A percentile compares a stretch with the other conserved stretches of the same genome.
phyloP scores from a whole-genome alignment of 2,797 vertebrate genomes.

The Takifugu ocellatus region DNA sequence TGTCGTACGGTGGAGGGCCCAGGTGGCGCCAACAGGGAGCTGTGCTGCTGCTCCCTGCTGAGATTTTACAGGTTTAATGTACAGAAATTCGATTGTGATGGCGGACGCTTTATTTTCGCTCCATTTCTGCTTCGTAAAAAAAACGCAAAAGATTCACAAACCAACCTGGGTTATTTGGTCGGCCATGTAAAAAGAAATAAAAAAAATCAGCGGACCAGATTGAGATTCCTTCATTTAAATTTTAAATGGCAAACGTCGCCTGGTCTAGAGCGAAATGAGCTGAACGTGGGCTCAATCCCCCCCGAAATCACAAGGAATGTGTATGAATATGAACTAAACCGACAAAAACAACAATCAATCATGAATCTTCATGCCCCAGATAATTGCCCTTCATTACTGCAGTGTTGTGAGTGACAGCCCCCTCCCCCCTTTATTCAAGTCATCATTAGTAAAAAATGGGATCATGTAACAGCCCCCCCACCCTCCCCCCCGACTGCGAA shows the following conservation, averaged over 20 bases:
- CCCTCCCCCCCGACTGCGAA: not conserved
- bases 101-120: constrained; percentile 46
- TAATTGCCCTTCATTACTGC: constrained; percentile 23
- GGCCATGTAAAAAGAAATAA: not conserved
- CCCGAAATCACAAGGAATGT: constrained; percentile 50
- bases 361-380: constrained; percentile 7
- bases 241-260: constrained; percentile 10
- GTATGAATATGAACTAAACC: constrained; percentile 43
- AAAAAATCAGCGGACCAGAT: not conserved
- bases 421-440: constrained; percentile 4
- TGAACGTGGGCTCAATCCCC: constrained; percentile 42
- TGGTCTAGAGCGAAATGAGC: constrained; percentile 19
- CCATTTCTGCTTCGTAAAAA: constrained; percentile 14
- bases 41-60: constrained; percentile 28
- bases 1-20: constrained; percentile 27
- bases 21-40: constrained; percentile 17
- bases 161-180: constrained; percentile 8
- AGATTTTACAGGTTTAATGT: constrained; percentile 27
- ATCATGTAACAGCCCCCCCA: constrained; percentile 10
- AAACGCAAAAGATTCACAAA: constrained; percentile 17
- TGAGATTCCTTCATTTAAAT: not conserved
- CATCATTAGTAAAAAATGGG: constrained; percentile 16
- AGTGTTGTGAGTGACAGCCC: constrained; percentile 42
- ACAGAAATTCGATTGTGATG: constrained; percentile 19
- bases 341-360: constrained; percentile 19